phyloP scores from a whole-genome alignment of 1,140 invertebrate genomes.

The Megathymus violae region DNA sequence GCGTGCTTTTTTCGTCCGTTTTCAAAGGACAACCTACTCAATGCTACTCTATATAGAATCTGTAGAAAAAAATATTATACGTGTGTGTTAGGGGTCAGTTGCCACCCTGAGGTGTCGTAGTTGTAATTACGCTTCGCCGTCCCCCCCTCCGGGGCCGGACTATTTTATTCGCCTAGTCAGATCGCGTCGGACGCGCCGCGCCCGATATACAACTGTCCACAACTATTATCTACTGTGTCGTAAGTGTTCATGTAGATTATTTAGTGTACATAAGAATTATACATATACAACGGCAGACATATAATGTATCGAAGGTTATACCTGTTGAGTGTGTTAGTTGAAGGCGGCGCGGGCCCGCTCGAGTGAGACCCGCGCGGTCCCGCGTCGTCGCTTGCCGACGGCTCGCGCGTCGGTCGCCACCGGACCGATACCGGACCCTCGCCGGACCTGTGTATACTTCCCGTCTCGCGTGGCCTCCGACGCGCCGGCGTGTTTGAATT shows the following conservation, averaged over 20 bases:
- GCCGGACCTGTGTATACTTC: neutral
- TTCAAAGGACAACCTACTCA: too few relatives aligned
- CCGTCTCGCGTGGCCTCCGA: slow-evolving; percentile 2
- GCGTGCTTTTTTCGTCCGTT: too few relatives aligned
- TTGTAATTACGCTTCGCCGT: slow-evolving; percentile 76
- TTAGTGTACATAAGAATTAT: slow-evolving; percentile 77
- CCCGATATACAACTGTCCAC: slow-evolving; percentile 73
- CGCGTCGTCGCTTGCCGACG: slow-evolving; percentile 36
- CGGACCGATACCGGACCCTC: neutral
- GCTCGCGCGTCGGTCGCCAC: neutral
- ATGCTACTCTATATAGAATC: too few relatives aligned
- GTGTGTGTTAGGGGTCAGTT: too few relatives aligned
- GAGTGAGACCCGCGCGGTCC: slow-evolving; percentile 39
- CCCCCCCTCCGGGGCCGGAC: slow-evolving; percentile 58
- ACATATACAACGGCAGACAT: slow-evolving; percentile 70
- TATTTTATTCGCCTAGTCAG: slow-evolving; percentile 76
- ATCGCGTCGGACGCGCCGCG: slow-evolving; percentile 66
- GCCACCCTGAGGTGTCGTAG: slow-evolving; percentile 51
- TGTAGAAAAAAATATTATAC: too few relatives aligned
- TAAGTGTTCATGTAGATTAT: slow-evolving; percentile 80
- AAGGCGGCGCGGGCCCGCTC: slow-evolving; percentile 45
- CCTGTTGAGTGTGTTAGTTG: slow-evolving; percentile 39
- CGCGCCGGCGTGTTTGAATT: slow-evolving; percentile 17
- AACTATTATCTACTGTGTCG: slow-evolving; percentile 78
- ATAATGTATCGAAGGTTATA: slow-evolving; percentile 59